Conservation (phyloP, 2,888 invertebrate genomes). For the Apotomis turbidana region DNA sequence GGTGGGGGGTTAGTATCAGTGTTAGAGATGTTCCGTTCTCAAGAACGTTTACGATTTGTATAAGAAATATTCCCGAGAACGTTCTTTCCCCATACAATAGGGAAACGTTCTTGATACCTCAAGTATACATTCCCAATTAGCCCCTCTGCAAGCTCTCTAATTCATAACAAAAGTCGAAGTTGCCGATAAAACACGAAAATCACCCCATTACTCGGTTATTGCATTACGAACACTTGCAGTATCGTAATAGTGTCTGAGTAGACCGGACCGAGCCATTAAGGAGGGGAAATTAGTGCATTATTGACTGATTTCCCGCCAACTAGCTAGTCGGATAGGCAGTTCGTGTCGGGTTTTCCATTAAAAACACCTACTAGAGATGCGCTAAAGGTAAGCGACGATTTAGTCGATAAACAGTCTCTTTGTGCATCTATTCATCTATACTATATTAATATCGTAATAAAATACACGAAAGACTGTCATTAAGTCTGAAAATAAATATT, state of each 20-base stretch:
- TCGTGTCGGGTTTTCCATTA: conserved; percentile 69
- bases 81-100: too few relatives aligned
- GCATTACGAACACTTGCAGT: conserved; percentile 60
- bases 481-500: too few relatives aligned
- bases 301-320: conserved; percentile 83
- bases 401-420: background rate
- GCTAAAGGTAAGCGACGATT: conserved; percentile 1
- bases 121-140: background rate
- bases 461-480: too few relatives aligned
- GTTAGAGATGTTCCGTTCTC: too few relatives aligned
- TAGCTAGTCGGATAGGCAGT: conserved; percentile 68
- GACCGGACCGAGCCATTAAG: conserved; percentile 75
- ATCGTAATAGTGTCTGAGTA: conserved; percentile 72
- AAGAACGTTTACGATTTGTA: too few relatives aligned
- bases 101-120: background rate
- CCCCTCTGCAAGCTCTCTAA: background rate
- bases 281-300: conserved; percentile 83
- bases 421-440: too few relatives aligned
- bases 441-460: too few relatives aligned
- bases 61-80: too few relatives aligned
- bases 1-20: too few relatives aligned
- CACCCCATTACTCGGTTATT: conserved; percentile 48
- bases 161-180: background rate
- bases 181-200: conserved; percentile 7
- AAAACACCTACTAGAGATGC: conserved; percentile 54